Base-by-base conservation (phyloP, 2,797 vertebrate species). In the Hybognathus amarus region DNA sequence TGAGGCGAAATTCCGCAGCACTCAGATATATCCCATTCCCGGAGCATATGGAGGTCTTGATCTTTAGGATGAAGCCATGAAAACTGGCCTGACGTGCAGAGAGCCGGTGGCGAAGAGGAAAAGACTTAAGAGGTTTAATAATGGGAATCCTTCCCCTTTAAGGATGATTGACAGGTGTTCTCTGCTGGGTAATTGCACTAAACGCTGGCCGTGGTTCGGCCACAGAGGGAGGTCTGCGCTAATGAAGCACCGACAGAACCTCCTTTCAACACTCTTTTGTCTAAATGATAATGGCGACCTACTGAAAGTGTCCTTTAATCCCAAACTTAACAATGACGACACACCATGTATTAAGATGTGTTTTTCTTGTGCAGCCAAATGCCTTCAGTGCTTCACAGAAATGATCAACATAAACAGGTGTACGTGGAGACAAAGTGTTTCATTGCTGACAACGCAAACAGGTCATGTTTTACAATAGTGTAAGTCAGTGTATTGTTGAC, bases 151-250 rank as follows among this genome's bases (percentile, higher is more conserved):
- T 96, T 93, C 96, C 97, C 95, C 96, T 96, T 96, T 97, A 97
- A 97, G 96, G 96, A 96, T 98, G 96, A 97, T 95, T 97, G 97
- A 96, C 97, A 96, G 95, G 94, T 96, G 95, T 95, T 96, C 95
- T 96, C 95, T 94, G 94, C 93, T 93, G 94, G 96, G 96, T 97
- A 96, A 96, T 96, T 96, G 96, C 96, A 95, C 95, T 96, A 96
- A 97, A 96, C 94, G 95, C 94, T 93, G 92, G 93, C 93, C 90
- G 91, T 91, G 93, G 91, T 94, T 93, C 92, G 91, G 90, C 92
- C 94, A 91, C 94, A 94, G 94, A 94, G 92, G 93, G 94, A 95
- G 94, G 94, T 91, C 94, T 90, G 92, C 91, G 90, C 95, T 95
- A 95, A 95, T 95, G 94, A 95, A 94, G 92, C 91, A 88, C 89